Evolutionary conservation across 1,140 invertebrate species (phyloP).

Genomic region (Macrocentrus cingulum): DNA sequence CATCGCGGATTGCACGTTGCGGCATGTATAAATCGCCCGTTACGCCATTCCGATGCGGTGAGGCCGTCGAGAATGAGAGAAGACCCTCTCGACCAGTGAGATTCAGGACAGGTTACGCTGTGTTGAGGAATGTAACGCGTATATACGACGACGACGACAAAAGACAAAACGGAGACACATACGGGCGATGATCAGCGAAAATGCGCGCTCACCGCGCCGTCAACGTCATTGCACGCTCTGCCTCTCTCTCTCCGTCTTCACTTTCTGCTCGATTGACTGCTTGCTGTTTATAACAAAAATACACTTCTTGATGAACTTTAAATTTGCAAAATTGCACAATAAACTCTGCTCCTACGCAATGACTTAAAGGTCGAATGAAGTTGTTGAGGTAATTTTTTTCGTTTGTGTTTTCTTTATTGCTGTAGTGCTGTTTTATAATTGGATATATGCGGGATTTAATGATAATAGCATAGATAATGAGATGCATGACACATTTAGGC

Average conservation of each 20-base stretch:
- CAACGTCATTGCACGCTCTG: not conserved
- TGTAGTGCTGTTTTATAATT: no score
- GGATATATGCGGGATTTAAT: not conserved
- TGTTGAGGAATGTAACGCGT: constrained; percentile 25
- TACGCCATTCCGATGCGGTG: constrained; percentile 28
- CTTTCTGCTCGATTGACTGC: constrained; percentile 16
- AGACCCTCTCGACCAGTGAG: constrained; percentile 19
- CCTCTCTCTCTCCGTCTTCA: not conserved
- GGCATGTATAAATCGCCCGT: constrained; percentile 28
- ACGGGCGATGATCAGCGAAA: constrained; percentile 22
- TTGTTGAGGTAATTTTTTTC: no score
- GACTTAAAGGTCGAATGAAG: no score
- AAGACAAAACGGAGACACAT: constrained; percentile 7
- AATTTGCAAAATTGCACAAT: no score
- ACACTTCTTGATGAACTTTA: no score
- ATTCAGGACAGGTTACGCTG: constrained; percentile 27
- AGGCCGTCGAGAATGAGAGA: constrained; percentile 19
- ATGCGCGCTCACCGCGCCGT: constrained; percentile 9
- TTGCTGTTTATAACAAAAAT: not conserved
- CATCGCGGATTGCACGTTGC: constrained; percentile 28
- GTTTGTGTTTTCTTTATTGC: no score
- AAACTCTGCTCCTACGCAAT: no score
- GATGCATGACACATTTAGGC: not conserved
- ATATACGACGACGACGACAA: constrained; percentile 12
- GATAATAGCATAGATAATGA: not conserved